A percentile compares a stretch with the other conserved stretches of the same genome.
phyloP scores from a whole-genome alignment of 1,140 invertebrate genomes.

The Nilaparvata lugens region DNA sequence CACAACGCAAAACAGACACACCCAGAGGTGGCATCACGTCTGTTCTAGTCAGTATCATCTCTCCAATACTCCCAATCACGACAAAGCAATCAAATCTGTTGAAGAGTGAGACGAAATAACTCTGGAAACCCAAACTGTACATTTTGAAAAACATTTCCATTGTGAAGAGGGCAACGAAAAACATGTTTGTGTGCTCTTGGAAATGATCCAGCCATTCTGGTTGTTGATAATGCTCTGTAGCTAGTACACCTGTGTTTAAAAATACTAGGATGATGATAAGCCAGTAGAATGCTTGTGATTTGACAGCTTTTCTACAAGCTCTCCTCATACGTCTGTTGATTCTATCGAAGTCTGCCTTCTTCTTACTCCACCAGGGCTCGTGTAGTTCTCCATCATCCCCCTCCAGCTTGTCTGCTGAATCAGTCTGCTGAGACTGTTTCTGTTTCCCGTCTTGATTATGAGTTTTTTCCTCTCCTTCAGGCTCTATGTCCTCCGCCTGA shows the following conservation, averaged over 20 bases:
- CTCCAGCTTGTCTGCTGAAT: conserved; percentile 75
- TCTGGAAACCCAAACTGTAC: conserved; percentile 97
- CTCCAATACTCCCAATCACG: conserved; percentile 93
- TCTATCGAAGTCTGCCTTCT: conserved; percentile 74
- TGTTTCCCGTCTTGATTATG: conserved; percentile 49
- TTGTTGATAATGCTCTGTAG: conserved; percentile 96
- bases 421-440: conserved; percentile 50
- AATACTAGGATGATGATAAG: conserved; percentile 93
- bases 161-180: conserved; percentile 96
- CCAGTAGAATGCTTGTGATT: conserved; percentile 99
- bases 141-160: conserved; percentile 99
- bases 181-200: conserved; percentile 94
- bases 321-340: conserved; percentile 82
- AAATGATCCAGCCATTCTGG: conserved; percentile 90
- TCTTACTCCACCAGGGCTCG: conserved; percentile 69
- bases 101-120: conserved; percentile 95
- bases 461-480: conserved; percentile 74
- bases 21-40: conserved; percentile 82
- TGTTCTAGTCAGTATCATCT: conserved; percentile 80
- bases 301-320: conserved; percentile 87
- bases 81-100: conserved; percentile 96
- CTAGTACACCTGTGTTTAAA: conserved; percentile 87
- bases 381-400: conserved; percentile 63
- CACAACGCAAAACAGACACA: conserved; percentile 93
- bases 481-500: conserved; percentile 96